phyloP scores from a whole-genome alignment of 2,888 invertebrate genomes.

The Callyntrura sp. region DNA sequence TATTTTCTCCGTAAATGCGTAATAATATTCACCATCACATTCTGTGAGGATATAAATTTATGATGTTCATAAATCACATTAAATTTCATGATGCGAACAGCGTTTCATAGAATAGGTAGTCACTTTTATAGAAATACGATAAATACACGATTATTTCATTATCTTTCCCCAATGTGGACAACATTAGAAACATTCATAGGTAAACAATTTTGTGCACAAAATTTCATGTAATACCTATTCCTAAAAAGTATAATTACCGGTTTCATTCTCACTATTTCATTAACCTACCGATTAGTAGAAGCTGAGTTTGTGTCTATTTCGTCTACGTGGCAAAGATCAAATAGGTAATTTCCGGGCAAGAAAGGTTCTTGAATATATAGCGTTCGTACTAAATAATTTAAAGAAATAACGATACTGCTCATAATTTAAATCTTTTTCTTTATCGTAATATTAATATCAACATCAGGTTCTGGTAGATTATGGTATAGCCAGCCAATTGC shows the following conservation, averaged over 20 bases:
- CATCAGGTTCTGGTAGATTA: slow-evolving; percentile 54
- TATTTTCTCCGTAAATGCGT: slow-evolving; percentile 42
- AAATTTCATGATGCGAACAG: too few relatives aligned
- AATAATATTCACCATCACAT: slow-evolving; percentile 31
- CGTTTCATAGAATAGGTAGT: neutral
- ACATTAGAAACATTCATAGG: neutral
- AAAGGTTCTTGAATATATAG: too few relatives aligned
- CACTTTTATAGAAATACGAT: slow-evolving; percentile 9
- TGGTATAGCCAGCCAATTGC: neutral
- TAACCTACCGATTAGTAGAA: too few relatives aligned
- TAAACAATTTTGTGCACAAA: too few relatives aligned
- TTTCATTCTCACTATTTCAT: too few relatives aligned
- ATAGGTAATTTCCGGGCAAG: too few relatives aligned
- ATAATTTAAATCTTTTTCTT: slow-evolving; percentile 11
- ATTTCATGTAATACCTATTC: too few relatives aligned
- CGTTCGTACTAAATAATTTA: neutral
- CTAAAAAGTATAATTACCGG: too few relatives aligned
- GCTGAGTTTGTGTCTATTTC: too few relatives aligned
- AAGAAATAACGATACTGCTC: slow-evolving; percentile 5
- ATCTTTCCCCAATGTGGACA: too few relatives aligned
- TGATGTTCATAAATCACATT: too few relatives aligned
- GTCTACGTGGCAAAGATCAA: too few relatives aligned
- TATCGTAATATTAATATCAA: slow-evolving; percentile 60
- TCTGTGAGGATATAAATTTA: neutral
- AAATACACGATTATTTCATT: neutral